Base-by-base conservation (phyloP, 2,113 vertebrate genomes). In the Indicator maculatus region DNA sequence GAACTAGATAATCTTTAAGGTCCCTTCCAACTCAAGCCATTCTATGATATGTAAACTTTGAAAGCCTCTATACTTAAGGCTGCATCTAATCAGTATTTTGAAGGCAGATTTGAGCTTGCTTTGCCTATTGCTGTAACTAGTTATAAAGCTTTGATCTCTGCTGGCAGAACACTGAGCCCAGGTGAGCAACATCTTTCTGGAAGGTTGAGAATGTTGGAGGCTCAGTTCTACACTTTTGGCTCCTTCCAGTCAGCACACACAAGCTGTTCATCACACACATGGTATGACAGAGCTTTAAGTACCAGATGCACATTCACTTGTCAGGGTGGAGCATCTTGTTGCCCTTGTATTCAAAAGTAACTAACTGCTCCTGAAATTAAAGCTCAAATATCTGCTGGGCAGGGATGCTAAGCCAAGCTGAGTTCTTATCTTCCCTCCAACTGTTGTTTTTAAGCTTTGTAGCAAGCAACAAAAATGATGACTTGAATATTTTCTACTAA, bases 211-310 rank as follows among this genome's bases (percentile, higher is more conserved):
- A 0, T 2, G 10, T 47, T 14, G 5, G 58, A 52, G 78, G 59
- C 71, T 64, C 9, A 38, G n/a, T 59, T 30, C 80, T 47, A 44
- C 0, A 8, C 38, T 64, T 45, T 45, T 4, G 27, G 31, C 50
- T 36, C 41, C n/a, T 78, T 67, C 36, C 70, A 71, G 45, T 11
- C 65, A 36, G 61, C 12, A 8, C 27, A 23, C 82, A 12, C 1
- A 3, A 53, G 10, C 1, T 56, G 50, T 16, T 36, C 52, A 2
- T 30, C 1, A 5, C 28, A 39, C 26, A 12, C 44, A 5, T 12
- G 26, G 38, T 76, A 75, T 55, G 60, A 9, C 44, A 44, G 36
- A 83, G 45, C 85, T 64, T 63, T 8, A 19, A 16, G 52, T 73
- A 50, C 10, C 64, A 45, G 52, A 31, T 30, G 16, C 24, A 28